Evolutionary conservation across 2,797 vertebrate species (phyloP).

Genomic region (Phrynocephalus guinanensis): DNA sequence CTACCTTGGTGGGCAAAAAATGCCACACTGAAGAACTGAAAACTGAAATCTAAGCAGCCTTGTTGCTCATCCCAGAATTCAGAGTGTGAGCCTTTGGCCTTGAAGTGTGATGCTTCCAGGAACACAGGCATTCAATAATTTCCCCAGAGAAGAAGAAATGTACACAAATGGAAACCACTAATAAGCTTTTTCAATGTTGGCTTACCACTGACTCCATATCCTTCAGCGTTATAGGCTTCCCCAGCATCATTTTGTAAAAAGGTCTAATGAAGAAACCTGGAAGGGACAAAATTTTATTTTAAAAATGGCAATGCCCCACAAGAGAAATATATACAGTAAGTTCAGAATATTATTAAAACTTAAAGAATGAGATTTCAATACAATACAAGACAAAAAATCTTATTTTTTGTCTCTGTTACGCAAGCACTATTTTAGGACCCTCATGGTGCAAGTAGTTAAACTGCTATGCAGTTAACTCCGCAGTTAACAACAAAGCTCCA

Average conservation of each 20-base stretch:
- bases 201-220: slow-evolving; percentile 99
- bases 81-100: not conserved
- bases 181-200: rapidly evolving
- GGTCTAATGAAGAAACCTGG: slow-evolving; percentile 98
- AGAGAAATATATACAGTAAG: not conserved
- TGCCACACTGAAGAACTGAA: not conserved
- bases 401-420: not conserved
- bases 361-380: no score
- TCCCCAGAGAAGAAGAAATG: rapidly evolving
- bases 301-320: not conserved
- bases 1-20: not conserved
- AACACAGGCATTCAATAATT: rapidly evolving
- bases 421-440: not conserved
- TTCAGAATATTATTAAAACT: not conserved
- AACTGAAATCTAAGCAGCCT: not conserved
- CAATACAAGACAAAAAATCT: not conserved
- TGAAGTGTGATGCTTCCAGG: not conserved
- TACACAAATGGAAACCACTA: rapidly evolving
- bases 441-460: no score
- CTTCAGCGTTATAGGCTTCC: slow-evolving; percentile 95
- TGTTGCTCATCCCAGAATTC: not conserved
- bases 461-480: no score
- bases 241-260: slow-evolving; percentile 99
- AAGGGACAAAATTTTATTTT: slow-evolving; percentile 8
- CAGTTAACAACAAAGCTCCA: no score